Evolutionary conservation across 1,140 invertebrate species (phyloP).

Genomic region (Asbolus verrucosus): DNA sequence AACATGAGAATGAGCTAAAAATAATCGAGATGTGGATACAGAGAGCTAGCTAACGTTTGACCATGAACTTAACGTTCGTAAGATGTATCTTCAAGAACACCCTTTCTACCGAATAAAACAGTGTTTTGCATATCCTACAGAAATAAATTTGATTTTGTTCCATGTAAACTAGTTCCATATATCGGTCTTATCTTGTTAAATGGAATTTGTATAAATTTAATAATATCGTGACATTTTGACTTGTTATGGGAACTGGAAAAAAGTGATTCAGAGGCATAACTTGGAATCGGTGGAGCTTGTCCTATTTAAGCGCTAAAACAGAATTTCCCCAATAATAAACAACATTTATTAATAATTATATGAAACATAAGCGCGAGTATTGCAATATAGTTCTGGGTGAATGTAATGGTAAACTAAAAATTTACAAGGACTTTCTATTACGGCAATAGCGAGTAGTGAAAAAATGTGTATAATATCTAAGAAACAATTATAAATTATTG

Average conservation of each 20-base stretch:
- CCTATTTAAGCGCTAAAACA: not conserved
- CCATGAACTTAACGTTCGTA: conserved; percentile 35
- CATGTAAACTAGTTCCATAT: not conserved
- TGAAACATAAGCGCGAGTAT: conserved; percentile 10
- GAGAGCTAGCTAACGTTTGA: conserved; percentile 27
- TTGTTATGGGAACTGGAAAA: not conserved
- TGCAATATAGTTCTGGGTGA: conserved; percentile 37
- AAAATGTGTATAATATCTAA: not conserved
- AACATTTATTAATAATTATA: conserved; percentile 24
- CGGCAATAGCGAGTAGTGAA: conserved; percentile 17
- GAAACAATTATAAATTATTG: conserved; percentile 28
- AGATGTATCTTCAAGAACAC: conserved; percentile 27
- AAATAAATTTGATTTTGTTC: conserved; percentile 18
- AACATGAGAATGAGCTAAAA: conserved; percentile 25
- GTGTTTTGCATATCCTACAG: not conserved
- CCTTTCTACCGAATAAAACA: conserved; percentile 17
- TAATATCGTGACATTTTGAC: not conserved
- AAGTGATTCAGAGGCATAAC: not conserved
- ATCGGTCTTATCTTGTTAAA: not conserved
- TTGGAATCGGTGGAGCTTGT: conserved; percentile 4
- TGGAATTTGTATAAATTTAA: conserved; percentile 28
- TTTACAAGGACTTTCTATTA: conserved; percentile 36
- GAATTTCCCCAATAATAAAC: conserved; percentile 28
- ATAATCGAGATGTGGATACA: conserved; percentile 32
- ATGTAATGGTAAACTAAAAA: conserved; percentile 22